phyloP scores from a whole-genome alignment of 2,888 invertebrate genomes.

The Chrysolina oricalcia region DNA sequence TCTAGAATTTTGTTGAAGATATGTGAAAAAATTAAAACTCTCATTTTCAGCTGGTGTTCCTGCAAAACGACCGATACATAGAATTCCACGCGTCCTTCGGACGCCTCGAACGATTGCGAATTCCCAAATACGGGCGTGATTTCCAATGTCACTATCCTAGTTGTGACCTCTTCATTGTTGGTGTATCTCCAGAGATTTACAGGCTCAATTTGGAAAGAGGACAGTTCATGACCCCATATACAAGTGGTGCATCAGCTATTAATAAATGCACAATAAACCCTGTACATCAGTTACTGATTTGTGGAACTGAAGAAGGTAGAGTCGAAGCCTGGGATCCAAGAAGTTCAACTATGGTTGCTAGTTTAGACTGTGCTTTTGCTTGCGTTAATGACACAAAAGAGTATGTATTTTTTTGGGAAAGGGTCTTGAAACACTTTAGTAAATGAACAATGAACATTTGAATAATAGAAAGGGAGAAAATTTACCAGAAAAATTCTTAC shows the following conservation, averaged over 20 bases:
- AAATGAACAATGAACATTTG: too few relatives aligned
- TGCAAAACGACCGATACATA: slow-evolving; percentile 92
- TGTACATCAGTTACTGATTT: slow-evolving; percentile 88
- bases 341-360: slow-evolving; percentile 82
- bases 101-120: slow-evolving; percentile 89
- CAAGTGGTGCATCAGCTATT: slow-evolving; percentile 82
- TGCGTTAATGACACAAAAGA: slow-evolving; percentile 75
- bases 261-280: slow-evolving; percentile 92
- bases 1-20: too few relatives aligned
- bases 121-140: slow-evolving; percentile 96
- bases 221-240: slow-evolving; percentile 90
- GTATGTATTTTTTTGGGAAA: slow-evolving; percentile 67
- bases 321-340: slow-evolving; percentile 99
- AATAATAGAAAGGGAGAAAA: not conserved
- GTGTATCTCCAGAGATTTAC: slow-evolving; percentile 81
- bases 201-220: slow-evolving; percentile 96
- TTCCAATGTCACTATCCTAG: slow-evolving; percentile 91
- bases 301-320: slow-evolving; percentile 92
- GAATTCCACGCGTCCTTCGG: slow-evolving; percentile 98
- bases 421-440: slow-evolving; percentile 32
- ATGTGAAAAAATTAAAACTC: slow-evolving; percentile 35
- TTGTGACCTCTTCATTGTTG: slow-evolving; percentile 94
- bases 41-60: slow-evolving; percentile 84
- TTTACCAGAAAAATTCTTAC: not conserved
- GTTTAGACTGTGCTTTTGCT: slow-evolving; percentile 87